Percentiles rank a stretch among this genome's conserved stretches.
Evolutionary conservation across 2,888 invertebrate species (phyloP).

Genomic region (Macrosoma leucophasiata): DNA sequence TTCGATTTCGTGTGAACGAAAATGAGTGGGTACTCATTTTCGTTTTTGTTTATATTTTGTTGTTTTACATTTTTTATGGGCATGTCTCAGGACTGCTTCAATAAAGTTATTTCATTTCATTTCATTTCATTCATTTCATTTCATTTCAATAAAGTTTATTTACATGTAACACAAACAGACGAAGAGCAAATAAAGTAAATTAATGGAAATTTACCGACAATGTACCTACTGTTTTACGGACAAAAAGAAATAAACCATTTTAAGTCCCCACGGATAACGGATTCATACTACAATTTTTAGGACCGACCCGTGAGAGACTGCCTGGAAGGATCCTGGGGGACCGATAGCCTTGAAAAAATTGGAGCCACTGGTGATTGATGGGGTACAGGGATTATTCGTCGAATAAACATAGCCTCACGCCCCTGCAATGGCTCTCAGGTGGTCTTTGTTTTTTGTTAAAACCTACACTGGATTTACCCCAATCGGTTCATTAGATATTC

Average conservation of each 20-base stretch:
- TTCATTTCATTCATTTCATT: no score
- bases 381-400: constrained; percentile 48
- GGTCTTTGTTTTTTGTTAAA: constrained; percentile 39
- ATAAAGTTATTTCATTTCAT: no score
- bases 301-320: constrained; percentile 18
- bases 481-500: no score
- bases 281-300: constrained; percentile 39
- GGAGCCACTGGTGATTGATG: constrained; percentile 63
- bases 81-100: no score
- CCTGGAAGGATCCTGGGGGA: constrained; percentile 40
- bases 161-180: no score
- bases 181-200: no score
- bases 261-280: constrained; percentile 35
- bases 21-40: no score
- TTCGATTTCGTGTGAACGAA: no score
- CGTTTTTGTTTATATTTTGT: no score
- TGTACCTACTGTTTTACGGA: constrained; percentile 19
- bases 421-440: constrained; percentile 54
- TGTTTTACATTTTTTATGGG: no score
- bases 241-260: constrained; percentile 37
- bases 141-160: no score
- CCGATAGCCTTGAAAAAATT: constrained; percentile 58
- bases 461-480: constrained; percentile 31
- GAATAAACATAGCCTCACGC: constrained; percentile 59
- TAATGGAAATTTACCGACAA: no score